Base-by-base conservation (phyloP, 2,888 invertebrate genomes). In the Lasioglossum morio region DNA sequence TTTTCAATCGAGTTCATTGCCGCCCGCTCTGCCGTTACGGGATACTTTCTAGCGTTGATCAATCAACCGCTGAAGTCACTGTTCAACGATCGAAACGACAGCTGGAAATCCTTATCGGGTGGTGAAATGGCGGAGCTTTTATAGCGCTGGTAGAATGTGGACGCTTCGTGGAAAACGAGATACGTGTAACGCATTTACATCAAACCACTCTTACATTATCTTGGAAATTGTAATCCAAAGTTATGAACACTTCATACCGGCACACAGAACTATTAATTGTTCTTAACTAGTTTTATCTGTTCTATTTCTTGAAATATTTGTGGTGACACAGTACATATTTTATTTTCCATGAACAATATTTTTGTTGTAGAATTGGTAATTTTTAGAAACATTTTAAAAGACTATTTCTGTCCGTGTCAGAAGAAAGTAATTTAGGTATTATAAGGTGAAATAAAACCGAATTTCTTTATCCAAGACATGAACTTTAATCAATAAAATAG, bases 1-100 rank as follows among this genome's bases (percentile, higher is more conserved):
- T 88, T 80, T 74, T 70, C 84, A 72, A 85, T 84, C 85, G 87
- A 81, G 87, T 90, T 90, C 89, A 82, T 90, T 90, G 85, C 85
- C 90, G 79, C 72, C 84, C 87, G 76, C 81, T 77, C 72, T 72
- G 60, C 69, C 77, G 53, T 81, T 73, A 66, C 77, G 66, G 76
- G 57, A 79, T 70, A 63, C 63, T 74, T 81, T 46, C 70, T 57
- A 57, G 72, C 53, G 77, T 73, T 66, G 81, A 72, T 81, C 60
- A 12, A 34, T 34, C 74, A 77, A 78, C 75, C 76, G 16, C 72
- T 46, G n/a, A 23, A 30, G 72, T 4, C 27, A 48, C 72, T n/a
- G 66, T 23, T 8, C 27, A 57, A 57, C 30, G 43, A 19, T 40
- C 69, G 16, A 63, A 43, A 53, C 5, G 53, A 53, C 70, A 53